These are phyloP conservation scores for Lonchura striata DNA, from an alignment of 2,113 vertebrate species.

Conservation along the genomic window DNA sequence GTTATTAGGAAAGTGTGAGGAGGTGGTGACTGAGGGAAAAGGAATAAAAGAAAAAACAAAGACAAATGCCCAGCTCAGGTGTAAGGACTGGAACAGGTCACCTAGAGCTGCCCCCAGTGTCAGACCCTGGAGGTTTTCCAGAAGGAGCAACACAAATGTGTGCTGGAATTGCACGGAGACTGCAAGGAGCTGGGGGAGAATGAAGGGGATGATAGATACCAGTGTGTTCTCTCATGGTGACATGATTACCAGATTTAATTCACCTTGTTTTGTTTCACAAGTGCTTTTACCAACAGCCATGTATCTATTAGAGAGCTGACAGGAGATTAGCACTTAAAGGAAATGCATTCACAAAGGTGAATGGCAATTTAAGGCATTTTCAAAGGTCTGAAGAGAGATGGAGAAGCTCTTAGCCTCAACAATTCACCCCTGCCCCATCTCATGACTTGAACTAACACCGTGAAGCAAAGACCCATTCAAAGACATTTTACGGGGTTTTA, in stretches of 20 bases:
- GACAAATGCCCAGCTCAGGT: background rate
- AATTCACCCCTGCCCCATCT: background rate
- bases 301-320: background rate
- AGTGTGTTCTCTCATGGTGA: background rate
- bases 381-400: background rate
- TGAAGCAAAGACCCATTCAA: background rate
- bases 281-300: background rate
- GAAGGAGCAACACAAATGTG: fast-evolving
- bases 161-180: background rate
- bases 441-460: background rate
- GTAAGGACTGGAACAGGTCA: background rate
- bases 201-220: background rate
- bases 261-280: background rate
- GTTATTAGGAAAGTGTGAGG: background rate
- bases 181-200: background rate
- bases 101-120: background rate
- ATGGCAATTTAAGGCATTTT: background rate
- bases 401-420: background rate
- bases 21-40: background rate
- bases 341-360: background rate
- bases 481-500: background rate
- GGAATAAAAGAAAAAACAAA: background rate
- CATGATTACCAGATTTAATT: background rate
- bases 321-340: background rate
- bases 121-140: background rate